These are phyloP conservation scores for Sinhomidia bicolor DNA, from an alignment of 2,888 invertebrate species.

Conservation along the genomic window DNA sequence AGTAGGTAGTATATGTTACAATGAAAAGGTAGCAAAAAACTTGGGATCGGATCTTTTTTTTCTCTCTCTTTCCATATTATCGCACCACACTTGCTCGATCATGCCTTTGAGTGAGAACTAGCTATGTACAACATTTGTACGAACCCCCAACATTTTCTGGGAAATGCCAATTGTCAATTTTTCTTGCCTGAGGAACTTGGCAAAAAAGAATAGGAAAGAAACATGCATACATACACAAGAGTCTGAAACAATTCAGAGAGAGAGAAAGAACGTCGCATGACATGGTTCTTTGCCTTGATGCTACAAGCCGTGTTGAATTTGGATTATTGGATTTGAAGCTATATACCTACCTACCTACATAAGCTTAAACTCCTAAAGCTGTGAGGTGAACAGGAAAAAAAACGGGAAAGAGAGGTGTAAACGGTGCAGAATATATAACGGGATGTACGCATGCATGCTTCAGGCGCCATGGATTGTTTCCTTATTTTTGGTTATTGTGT, in stretches of 20 bases:
- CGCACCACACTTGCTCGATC: not conserved
- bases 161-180: conserved; percentile 67
- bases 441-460: conserved; percentile 11
- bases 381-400: too few species aligned
- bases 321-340: conserved; percentile 65
- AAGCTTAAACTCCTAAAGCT: too few species aligned
- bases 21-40: not conserved
- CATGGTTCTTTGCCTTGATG: conserved; percentile 47
- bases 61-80: conserved; percentile 11
- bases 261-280: conserved; percentile 10
- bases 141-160: not conserved
- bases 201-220: conserved; percentile 44
- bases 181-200: conserved; percentile 66
- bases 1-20: not conserved
- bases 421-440: not conserved
- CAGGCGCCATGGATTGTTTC: conserved; percentile 25
- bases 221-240: not conserved
- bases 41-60: not conserved
- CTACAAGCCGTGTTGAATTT: conserved; percentile 28
- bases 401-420: not conserved
- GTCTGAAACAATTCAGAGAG: conserved; percentile 28
- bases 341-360: not conserved
- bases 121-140: not conserved
- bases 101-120: not conserved
- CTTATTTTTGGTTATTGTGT: conserved; percentile 30